Base-by-base conservation (phyloP, 64 coral and sea anemone genomes). In the Stylophora pistillata region DNA sequence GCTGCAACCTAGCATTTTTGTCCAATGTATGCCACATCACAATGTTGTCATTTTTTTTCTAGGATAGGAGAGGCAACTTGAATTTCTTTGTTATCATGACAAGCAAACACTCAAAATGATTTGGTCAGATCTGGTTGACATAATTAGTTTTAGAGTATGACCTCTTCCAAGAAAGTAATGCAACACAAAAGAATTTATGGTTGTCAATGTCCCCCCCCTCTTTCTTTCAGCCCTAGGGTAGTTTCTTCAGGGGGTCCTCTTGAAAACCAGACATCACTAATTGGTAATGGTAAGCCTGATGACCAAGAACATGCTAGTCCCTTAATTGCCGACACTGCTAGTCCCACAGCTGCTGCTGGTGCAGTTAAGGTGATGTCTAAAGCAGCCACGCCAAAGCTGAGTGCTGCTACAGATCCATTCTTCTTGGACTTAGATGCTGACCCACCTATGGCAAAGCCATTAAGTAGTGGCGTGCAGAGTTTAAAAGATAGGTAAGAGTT, bases 401-500 rank as follows among this genome's bases (percentile, higher is more conserved):
- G 86, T 70, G 53, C 55, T 29, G 84, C 56, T 5, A 72, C 58
- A 56, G 94, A 96, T 71, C 82, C 90, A 52, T 96, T 96, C 73
- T 89, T 96, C 85, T 74, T 90, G 18, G 69, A 88, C 63, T 66
- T 74, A 61, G 86, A 90, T 70, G 89, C 68, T 20, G 72, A 58
- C 20, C 76, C 75, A 71, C 26, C 91, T 30, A 28, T 71, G 25
- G 2, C 63, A 61, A 96, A 90, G 89, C 91, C 78, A 31, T 25
- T 75, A n/a, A 93, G 84, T 58, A 96, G 66, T 74, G 94, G 94
- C 31, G 60, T 96, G 9, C 74, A 93, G 64, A 90, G 78, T 27
- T 80, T 96, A 27, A 93, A 86, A 82, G 90, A 96, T 5, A 96
- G 94, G 94, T 93, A 81, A 87, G 17, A 82, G 47, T 53, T 68